Base-by-base conservation (phyloP, 2,797 vertebrate genomes). In the Paedocypris micromegethes region DNA sequence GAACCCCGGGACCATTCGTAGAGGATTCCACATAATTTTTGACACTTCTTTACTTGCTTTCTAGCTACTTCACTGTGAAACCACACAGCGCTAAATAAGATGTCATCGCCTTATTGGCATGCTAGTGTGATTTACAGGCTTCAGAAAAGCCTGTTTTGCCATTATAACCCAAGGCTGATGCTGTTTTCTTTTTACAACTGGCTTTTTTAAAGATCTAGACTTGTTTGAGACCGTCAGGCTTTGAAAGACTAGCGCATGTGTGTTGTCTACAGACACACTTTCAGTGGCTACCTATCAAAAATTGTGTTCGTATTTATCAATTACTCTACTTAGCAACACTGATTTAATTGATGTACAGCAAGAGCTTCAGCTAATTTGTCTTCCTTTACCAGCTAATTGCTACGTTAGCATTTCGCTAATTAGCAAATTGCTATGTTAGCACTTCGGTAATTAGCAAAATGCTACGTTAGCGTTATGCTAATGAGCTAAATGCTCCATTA, bases 181-280 rank as follows among this genome's bases (percentile, higher is more conserved):
- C 54, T 60, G 56, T 9, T 49, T 42, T 58, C 64, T 57, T 23
- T 23, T 58, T 66, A 63, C 45, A 62, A 74, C 56, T 59, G 50
- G 52, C 43, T 64, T 69, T 65, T 9, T 39, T 60, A 49, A 43
- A 9, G n/a, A 23, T 23, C 23, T 23, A 76, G 77, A 78, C 49
- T 76, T 66, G 76, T 58, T 74, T 66, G 39, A 63, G 58, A 71
- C 49, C 8, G 23, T 58, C 64, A 44, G 56, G 55, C 69, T 64
- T 72, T 58, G 23, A 23, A 23, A 23, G 23, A 23, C 23, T 23
- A 23, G 23, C 23, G 23, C 23, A 23, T 23, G 23, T 23, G 23
- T 23, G 23, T 23, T 23, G 23, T 23, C 23, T 23, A 23, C 23
- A 23, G 23, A 23, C 23, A 23, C 23, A 23, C 23, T 23, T 23